These are phyloP conservation scores for Limosa lapponica DNA, from an alignment of 2,797 vertebrate genomes.

Conservation along the genomic window DNA sequence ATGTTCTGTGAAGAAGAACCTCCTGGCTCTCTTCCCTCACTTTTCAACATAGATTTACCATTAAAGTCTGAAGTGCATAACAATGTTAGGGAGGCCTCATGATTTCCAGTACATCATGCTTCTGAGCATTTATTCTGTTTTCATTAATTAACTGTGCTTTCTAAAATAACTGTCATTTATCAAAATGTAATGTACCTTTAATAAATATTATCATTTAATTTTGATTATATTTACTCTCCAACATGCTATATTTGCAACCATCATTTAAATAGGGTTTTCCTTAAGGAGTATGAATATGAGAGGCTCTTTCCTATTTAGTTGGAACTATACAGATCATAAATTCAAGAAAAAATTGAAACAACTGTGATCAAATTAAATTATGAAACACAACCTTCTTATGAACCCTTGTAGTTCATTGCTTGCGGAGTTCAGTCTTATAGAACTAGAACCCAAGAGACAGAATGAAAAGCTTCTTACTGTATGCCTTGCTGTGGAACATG, in stretches of 20 bases:
- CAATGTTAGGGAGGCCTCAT: not conserved
- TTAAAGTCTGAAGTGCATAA: not conserved
- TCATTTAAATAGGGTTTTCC: not conserved
- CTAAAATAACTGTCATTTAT: not conserved
- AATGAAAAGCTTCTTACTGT: not conserved
- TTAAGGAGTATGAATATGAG: not conserved
- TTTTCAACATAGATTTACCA: slow-evolving; percentile 43
- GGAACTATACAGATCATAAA: slow-evolving; percentile 4
- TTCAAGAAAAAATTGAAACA: slow-evolving; percentile 16
- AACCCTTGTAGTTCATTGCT: slow-evolving; percentile 57
- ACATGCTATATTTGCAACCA: not conserved
- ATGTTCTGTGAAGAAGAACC: not conserved
- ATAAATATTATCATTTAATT: not conserved
- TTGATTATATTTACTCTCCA: not conserved
- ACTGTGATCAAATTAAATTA: not conserved
- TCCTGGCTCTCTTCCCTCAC: not conserved
- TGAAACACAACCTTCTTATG: slow-evolving; percentile 62
- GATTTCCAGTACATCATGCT: not conserved
- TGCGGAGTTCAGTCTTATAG: slow-evolving; percentile 25
- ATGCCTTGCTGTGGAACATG: not conserved
- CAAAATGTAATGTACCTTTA: not conserved
- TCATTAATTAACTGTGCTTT: not conserved
- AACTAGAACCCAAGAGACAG: slow-evolving; percentile 47
- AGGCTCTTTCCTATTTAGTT: not conserved
- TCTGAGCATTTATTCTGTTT: not conserved